These are phyloP conservation scores for Bombus superbus DNA, from an alignment of 1,140 invertebrate genomes.

Conservation along the genomic window DNA sequence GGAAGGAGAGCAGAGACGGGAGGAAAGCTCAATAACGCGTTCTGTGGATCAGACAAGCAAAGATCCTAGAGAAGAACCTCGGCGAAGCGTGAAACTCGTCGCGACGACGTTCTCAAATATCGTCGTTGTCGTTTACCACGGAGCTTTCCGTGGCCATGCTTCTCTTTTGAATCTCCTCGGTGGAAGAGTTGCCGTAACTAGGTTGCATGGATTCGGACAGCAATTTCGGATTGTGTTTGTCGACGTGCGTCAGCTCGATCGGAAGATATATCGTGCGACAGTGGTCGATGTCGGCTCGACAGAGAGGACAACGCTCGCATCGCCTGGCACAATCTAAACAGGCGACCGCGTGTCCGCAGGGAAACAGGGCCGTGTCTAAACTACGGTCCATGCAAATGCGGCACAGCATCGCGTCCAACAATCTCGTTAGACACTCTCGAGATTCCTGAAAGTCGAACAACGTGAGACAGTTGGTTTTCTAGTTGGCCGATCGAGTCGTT, in stretches of 20 bases:
- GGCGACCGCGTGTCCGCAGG: slow-evolving; percentile 91
- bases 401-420: slow-evolving; percentile 90
- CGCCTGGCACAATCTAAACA: slow-evolving; percentile 88
- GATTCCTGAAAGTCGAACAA: slow-evolving; percentile 82
- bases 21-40: slow-evolving; percentile 41
- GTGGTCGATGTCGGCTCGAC: slow-evolving; percentile 88
- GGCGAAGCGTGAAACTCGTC: slow-evolving; percentile 59
- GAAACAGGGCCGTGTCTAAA: slow-evolving; percentile 92
- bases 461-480: neutral
- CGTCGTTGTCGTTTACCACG: slow-evolving; percentile 59
- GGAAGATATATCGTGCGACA: slow-evolving; percentile 89
- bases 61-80: slow-evolving; percentile 70
- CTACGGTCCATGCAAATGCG: slow-evolving; percentile 92
- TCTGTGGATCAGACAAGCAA: slow-evolving; percentile 71
- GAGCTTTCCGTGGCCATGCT: slow-evolving; percentile 62
- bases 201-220: slow-evolving; percentile 62
- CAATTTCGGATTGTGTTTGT: slow-evolving; percentile 75
- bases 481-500: no score
- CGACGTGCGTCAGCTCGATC: slow-evolving; percentile 82
- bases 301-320: slow-evolving; percentile 90
- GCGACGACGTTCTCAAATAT: slow-evolving; percentile 73
- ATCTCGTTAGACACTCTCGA: slow-evolving; percentile 83
- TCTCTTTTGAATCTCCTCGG: slow-evolving; percentile 61
- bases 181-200: slow-evolving; percentile 59
- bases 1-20: neutral